Conservation (phyloP, 2,888 invertebrate species). For the Tanytarsus gracilentus region DNA sequence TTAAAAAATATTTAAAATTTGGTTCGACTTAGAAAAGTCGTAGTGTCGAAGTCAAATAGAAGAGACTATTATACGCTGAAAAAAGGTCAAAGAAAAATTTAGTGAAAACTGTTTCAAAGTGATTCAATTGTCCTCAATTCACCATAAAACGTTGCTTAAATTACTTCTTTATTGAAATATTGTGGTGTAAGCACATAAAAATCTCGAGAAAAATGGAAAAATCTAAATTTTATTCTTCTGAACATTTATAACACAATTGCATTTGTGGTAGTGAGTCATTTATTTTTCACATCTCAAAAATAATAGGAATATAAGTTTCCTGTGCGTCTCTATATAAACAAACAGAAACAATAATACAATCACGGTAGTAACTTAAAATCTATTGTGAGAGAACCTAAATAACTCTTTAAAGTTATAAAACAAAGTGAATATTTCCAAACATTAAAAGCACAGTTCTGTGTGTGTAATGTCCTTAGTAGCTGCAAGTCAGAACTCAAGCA, state of each 20-base stretch:
- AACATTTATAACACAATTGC: conserved; percentile 36
- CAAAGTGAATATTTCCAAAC: not conserved
- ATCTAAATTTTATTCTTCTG: conserved; percentile 34
- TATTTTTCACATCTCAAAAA: not conserved
- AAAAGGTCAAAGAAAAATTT: too few species aligned
- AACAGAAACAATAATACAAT: conserved; percentile 9
- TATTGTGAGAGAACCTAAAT: not conserved
- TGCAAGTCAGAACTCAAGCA: conserved; percentile 45
- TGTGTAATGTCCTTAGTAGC: conserved; percentile 35
- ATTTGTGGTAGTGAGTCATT: conserved; percentile 7
- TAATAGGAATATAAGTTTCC: not conserved
- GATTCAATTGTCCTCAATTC: too few species aligned
- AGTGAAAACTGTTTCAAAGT: too few species aligned
- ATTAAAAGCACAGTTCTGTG: not conserved
- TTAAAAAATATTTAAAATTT: too few species aligned
- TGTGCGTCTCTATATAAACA: not conserved
- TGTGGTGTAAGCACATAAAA: conserved; percentile 33
- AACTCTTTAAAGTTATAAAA: not conserved
- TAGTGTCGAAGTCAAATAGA: too few species aligned
- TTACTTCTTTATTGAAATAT: not conserved
- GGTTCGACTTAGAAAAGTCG: too few species aligned
- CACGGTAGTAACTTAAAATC: too few species aligned
- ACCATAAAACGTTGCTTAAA: not conserved
- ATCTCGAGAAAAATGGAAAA: conserved; percentile 34
- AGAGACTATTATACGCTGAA: too few species aligned